Evolutionary conservation across 1,140 invertebrate genomes (phyloP).

Genomic region (Euwallacea fornicatus): DNA sequence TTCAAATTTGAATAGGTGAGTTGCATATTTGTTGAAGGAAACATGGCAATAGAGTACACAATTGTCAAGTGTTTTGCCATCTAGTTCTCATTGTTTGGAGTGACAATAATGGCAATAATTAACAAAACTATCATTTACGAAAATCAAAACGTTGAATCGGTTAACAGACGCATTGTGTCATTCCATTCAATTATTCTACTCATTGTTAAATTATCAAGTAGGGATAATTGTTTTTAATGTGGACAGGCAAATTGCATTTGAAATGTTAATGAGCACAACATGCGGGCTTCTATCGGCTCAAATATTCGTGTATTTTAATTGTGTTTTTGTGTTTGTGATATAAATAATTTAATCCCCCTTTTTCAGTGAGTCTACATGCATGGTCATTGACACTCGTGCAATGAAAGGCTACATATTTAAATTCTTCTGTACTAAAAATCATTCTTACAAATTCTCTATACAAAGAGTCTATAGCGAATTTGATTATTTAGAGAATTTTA

Average conservation of each 20-base stretch:
- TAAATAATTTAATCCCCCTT: not conserved
- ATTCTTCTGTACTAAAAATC: too few species aligned
- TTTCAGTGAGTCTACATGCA: not conserved
- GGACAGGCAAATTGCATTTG: slow-evolving; percentile 22
- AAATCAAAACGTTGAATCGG: not conserved
- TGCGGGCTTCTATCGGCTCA: not conserved
- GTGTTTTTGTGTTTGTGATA: slow-evolving; percentile 11
- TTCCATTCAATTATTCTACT: slow-evolving; percentile 21
- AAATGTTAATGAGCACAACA: slow-evolving; percentile 12
- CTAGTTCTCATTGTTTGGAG: too few species aligned
- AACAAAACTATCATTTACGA: too few species aligned
- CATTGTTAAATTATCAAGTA: slow-evolving; percentile 27
- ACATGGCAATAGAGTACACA: too few species aligned
- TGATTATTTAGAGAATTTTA: too few species aligned
- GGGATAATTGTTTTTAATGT: slow-evolving; percentile 25
- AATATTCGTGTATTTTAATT: slow-evolving; percentile 14
- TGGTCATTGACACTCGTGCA: not conserved
- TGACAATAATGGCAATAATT: too few species aligned
- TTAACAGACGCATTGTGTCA: slow-evolving; percentile 12
- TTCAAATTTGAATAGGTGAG: too few species aligned
- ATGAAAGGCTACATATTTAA: too few species aligned
- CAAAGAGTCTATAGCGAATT: too few species aligned
- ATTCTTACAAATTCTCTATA: too few species aligned
- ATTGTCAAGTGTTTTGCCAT: too few species aligned
- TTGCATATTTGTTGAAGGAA: too few species aligned